These are phyloP conservation scores for Drosophila pullipes DNA, from an alignment of 2,888 invertebrate genomes.

Conservation along the genomic window DNA sequence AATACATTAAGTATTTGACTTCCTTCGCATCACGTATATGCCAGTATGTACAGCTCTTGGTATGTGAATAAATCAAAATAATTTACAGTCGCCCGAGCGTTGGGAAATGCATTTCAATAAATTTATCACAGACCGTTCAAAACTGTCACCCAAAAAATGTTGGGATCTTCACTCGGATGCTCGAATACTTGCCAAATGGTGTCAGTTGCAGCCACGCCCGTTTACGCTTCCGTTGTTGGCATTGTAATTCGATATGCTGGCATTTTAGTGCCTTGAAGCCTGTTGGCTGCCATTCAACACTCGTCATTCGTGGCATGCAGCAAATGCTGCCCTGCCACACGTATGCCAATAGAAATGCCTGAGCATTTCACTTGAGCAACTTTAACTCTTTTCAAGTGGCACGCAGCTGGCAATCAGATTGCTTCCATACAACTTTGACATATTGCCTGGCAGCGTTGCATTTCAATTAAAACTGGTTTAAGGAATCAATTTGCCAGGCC, in stretches of 20 bases:
- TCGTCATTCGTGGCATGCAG: conserved; percentile 46
- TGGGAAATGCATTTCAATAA: conserved; percentile 51
- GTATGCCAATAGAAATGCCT: conserved; percentile 69
- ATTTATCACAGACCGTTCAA: conserved; percentile 26
- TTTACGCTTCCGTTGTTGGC: conserved; percentile 21
- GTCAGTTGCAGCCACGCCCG: conserved; percentile 46
- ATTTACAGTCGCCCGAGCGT: conserved; percentile 48
- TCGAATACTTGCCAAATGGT: conserved; percentile 50
- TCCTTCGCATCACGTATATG: conserved; percentile 41
- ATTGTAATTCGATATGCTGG: conserved; percentile 64
- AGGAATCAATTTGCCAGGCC: conserved; percentile 70
- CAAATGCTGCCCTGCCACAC: conserved; percentile 25
- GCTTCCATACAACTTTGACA: conserved; percentile 59
- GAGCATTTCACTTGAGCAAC: conserved; percentile 67
- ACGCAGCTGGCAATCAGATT: conserved; percentile 39
- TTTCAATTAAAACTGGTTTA: conserved; percentile 78
- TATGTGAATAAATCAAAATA: conserved; percentile 66
- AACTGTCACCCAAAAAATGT: conserved; percentile 31
- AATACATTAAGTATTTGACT: conserved; percentile 21
- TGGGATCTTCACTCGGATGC: conserved; percentile 25
- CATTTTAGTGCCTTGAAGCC: conserved; percentile 14
- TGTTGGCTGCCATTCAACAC: conserved; percentile 69
- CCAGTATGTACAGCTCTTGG: conserved; percentile 8
- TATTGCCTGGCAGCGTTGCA: conserved; percentile 56
- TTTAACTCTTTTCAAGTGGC: conserved; percentile 66